These are phyloP conservation scores for Leptopilina boulardi DNA, from an alignment of 1,140 invertebrate species.

Conservation along the genomic window DNA sequence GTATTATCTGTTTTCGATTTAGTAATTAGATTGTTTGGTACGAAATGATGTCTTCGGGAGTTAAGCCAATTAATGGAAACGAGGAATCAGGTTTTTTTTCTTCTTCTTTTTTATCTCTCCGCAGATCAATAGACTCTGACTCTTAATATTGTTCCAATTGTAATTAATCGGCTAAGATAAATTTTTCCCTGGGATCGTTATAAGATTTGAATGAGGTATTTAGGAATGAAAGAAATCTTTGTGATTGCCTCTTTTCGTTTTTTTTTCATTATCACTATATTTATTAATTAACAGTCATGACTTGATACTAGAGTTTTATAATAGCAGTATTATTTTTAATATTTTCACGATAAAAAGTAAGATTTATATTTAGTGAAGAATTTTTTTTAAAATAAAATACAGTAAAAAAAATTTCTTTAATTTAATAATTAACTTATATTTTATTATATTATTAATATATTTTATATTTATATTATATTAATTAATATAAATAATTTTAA, in stretches of 20 bases:
- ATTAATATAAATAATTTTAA: neutral
- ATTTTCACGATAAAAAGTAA: no score
- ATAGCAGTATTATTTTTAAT: no score
- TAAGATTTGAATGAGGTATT: no score
- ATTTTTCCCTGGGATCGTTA: neutral
- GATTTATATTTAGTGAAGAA: no score
- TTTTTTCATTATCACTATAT: neutral
- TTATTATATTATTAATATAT: no score
- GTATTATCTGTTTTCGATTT: neutral
- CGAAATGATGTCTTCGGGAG: neutral
- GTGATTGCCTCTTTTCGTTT: neutral
- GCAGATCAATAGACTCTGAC: neutral
- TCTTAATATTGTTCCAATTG: neutral
- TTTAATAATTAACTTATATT: no score
- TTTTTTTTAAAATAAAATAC: no score
- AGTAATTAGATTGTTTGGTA: constrained; percentile 7
- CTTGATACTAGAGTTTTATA: no score
- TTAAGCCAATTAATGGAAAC: neutral
- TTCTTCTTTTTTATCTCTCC: neutral
- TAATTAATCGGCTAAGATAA: neutral
- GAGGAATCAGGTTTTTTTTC: neutral
- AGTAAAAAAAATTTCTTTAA: no score
- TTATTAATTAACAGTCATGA: no score
- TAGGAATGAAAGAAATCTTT: neutral
- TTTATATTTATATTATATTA: no score